Evolutionary conservation across 1,140 invertebrate species (phyloP).

Genomic region (Lineus longissimus): DNA sequence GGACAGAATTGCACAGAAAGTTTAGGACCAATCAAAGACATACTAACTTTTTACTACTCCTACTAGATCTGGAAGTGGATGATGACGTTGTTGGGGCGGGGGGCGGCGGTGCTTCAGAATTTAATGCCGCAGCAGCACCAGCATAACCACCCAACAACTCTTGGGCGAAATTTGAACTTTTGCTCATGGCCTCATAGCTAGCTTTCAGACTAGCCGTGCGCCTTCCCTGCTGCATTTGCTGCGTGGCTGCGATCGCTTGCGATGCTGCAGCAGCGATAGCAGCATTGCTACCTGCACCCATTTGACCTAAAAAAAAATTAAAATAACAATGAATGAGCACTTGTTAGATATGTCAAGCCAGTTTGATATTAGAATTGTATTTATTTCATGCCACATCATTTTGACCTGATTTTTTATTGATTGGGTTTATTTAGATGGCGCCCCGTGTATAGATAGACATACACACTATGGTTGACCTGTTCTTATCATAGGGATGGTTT

Average conservation of each 20-base stretch:
- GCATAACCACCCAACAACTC: no score
- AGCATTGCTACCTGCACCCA: constrained; percentile 73
- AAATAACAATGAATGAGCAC: no score
- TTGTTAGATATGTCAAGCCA: no score
- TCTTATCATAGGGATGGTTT: no score
- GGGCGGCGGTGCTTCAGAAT: not conserved
- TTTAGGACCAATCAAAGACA: constrained; percentile 46
- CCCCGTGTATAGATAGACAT: no score
- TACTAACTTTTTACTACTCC: constrained; percentile 4
- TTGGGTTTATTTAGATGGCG: no score
- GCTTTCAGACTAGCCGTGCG: constrained; percentile 91
- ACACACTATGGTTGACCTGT: no score
- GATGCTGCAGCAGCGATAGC: constrained; percentile 90
- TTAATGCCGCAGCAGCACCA: not conserved
- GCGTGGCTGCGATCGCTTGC: constrained; percentile 92
- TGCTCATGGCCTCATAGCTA: constrained; percentile 58
- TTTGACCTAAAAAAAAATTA: constrained; percentile 58
- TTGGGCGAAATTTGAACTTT: not conserved
- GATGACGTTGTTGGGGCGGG: not conserved
- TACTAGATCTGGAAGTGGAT: not conserved
- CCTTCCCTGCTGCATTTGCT: constrained; percentile 93
- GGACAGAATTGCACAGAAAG: no score
- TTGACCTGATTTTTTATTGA: no score
- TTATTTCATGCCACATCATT: no score
- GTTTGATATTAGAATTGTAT: no score